Evolutionary conservation across 2,113 vertebrate species (phyloP).

Genomic region (Recurvirostra avosetta): DNA sequence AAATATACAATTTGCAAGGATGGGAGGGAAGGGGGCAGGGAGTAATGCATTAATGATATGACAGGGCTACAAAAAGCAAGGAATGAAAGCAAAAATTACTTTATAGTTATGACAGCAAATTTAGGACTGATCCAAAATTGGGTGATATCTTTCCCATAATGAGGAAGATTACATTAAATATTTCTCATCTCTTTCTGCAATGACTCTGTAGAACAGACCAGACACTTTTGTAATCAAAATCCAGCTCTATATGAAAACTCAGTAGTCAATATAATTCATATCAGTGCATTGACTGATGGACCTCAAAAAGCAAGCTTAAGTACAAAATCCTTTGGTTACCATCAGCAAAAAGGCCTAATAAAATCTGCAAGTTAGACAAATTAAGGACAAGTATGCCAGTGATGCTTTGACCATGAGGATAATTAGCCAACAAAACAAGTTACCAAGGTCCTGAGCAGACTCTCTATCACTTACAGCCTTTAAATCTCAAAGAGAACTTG

Average conservation of each 20-base stretch:
- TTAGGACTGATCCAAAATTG: not conserved
- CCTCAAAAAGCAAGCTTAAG: not conserved
- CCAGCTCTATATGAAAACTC: not conserved
- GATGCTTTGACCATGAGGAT: not conserved
- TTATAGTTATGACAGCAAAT: not conserved
- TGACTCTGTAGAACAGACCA: not conserved
- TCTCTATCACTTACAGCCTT: not conserved
- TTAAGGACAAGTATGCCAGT: not conserved
- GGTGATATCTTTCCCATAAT: not conserved
- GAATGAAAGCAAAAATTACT: not conserved
- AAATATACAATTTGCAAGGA: not conserved
- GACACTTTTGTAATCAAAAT: not conserved
- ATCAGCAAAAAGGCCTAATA: not conserved
- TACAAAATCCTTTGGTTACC: not conserved
- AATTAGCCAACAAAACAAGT: not conserved
- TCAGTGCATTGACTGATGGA: not conserved
- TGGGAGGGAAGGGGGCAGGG: accelerated
- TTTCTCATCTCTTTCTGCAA: not conserved
- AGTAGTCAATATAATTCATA: not conserved
- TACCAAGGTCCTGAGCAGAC: not conserved
- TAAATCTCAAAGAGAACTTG: not conserved
- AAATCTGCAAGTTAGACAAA: not conserved
- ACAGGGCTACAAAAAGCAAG: not conserved
- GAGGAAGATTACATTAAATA: not conserved
- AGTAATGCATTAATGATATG: not conserved